Base-by-base conservation (phyloP, 2,888 invertebrate genomes). In the Polyommatus iphigenia region DNA sequence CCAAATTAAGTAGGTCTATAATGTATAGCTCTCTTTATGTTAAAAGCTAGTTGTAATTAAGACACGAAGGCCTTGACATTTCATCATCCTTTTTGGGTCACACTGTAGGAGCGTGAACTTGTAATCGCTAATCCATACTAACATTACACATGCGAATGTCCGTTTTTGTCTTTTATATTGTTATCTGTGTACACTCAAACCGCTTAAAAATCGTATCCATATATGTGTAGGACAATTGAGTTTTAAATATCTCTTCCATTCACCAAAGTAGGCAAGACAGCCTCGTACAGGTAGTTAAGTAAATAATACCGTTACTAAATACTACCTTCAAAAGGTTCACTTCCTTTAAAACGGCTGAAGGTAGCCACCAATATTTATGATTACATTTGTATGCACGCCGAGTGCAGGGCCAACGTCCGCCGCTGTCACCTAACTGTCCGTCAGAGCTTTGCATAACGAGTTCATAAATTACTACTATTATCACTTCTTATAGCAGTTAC, bases 321-420 rank as follows among this genome's bases (percentile, higher is more conserved):
- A 76, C 75, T 75, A 75, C 54, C 72, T 72, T 72, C 50, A 50
- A 77, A 71, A 77, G 77, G 67, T 62, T 41, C 24, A 77, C 29
- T 67, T 62, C 46, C 62, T 62, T 46, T 71, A 91, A 92, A 92
- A 92, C 92, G 91, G 90, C 84, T 86, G 87, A 85, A 83, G 84
- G 83, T 84, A 84, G 84, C 82, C 81, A 82, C 90, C 85, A 89
- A 92, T 92, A 92, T 90, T 91, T 89, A 92, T 92, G 87, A 91
- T 88, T 86, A 87, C 83, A 84, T 85, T 81, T 86, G 88, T 89
- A 92, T 92, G 90, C 91, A 82, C 84, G 83, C 83, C 84, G 85
- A 87, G 88, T 84, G 83, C 83, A 80, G 87, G 90, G 90, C 89
- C 90, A 89, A 87, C 87, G 91, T 82, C 91, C 91, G 89, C 84